Base-by-base conservation (phyloP, 2,888 invertebrate genomes). In the Actias luna region DNA sequence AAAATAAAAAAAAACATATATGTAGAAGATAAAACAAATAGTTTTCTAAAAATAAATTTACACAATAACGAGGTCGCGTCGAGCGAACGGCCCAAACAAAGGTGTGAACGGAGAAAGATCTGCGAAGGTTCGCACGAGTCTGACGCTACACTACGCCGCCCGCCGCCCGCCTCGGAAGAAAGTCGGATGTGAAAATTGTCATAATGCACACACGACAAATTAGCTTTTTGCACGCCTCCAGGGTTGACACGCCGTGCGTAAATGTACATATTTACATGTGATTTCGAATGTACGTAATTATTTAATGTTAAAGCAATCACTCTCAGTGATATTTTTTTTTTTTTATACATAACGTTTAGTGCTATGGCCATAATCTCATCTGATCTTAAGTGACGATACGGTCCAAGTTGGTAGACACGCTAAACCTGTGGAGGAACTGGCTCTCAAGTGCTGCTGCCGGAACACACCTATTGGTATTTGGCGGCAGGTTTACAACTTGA, bases 121-220 rank as follows among this genome's bases (percentile, higher is more conserved):
- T 73, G 68, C 67, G 70, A 68, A 65, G 72, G 78, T 82, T 83
- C 83, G 77, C 81, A 80, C 77, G 75, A 69, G 73, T 67, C 75
- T 76, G 25, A 12, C 25, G 25, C 10, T 12, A 25, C 39, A 16
- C 39, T n/a, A 14, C 63, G 57, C 61, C 82, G 76, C 82, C 78
- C 73, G 68, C 71, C 67, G 75, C 74, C n/a, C 12, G 52, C 33
- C 39, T 52, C 25, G 50, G 63, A 91, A 84, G 92, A 91, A 92
- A 92, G 92, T 92, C 90, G 92, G 92, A 92, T 92, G 92, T 90
- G 92, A 91, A 90, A 85, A 85, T 87, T 79, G 83, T 83, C 88
- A 88, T 88, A 89, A 82, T 83, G 86, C 85, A 75, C 46, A 76
- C 61, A 74, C 78, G 80, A 80, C 83, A 79, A 83, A 83, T 84